Evolutionary conservation across 2,113 vertebrate genomes (phyloP), one percentile per base, ranked within the genome.

Genomic region (Xyliphius kryptos): DNA sequence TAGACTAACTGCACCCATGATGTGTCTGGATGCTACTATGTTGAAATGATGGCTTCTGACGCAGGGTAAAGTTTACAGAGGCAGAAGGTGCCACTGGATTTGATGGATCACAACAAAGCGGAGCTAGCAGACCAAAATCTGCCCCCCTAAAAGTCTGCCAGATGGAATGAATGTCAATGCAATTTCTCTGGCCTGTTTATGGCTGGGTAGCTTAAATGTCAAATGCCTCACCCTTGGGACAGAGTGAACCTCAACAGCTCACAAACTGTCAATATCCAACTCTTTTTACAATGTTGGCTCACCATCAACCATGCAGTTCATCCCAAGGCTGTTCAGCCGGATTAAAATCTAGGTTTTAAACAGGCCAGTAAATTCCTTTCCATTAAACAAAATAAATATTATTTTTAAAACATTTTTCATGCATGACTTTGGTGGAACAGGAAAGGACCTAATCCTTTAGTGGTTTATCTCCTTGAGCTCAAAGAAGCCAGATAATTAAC

Each of bases 141-240:
- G 19, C 56, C 22, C 40, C 36, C 26, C 57, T 58, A 66, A 61
- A 48, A 68, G 46, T 47, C 50, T 61, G 67, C 65, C 61, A 72
- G 67, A 77, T 74, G 71, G 67, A 83, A 78, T 78, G 73, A 83
- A 85, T 76, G 80, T 80, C 74, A 73, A 65, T 75, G 72, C 66
- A 72, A 78, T 82, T 82, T 77, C 72, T 63, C 67, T 26, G 67
- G 56, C 71, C 72, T 72, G 77, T 83, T 81, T 76, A 77, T 63
- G 58, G 70, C 74, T 43, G 53, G 38, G 37, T 37, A 61, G 67
- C 75, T 76, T 79, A 85, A 86, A 86, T 83, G 83, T 84, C 81
- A 85, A 74, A 76, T 36, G 62, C 68, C 54, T 9, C 53, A 53
- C 72, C 72, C 70, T 1, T 6, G 68, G 72, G 70, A 69, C 41